Conservation (phyloP, 2,888 invertebrate genomes). For the Thecocarcelia acutangulata region DNA sequence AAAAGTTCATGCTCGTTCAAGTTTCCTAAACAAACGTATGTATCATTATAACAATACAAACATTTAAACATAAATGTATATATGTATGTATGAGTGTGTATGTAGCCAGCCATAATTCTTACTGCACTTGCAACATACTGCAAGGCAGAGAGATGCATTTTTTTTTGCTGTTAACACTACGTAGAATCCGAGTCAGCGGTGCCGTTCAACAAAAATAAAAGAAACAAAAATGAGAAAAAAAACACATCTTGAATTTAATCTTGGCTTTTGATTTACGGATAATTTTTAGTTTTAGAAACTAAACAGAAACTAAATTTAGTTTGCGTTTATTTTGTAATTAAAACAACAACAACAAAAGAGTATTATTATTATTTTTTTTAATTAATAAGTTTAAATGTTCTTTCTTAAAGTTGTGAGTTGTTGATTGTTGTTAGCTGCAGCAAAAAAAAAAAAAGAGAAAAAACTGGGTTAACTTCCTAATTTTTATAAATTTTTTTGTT, state of each 20-base stretch:
- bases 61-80: not conserved
- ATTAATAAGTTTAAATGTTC: conserved; percentile 26
- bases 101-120: conserved; percentile 53
- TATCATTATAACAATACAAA: conserved; percentile 14
- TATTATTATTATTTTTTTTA: conserved; percentile 5
- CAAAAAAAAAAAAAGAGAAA: too few species aligned
- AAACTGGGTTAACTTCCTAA: conserved; percentile 62
- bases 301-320: conserved; percentile 19
- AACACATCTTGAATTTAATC: conserved; percentile 28
- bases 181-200: not conserved
- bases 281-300: conserved; percentile 17
- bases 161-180: conserved; percentile 15
- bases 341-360: conserved; percentile 42
- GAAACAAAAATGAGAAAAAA: conserved; percentile 14
- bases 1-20: conserved; percentile 73
- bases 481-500: conserved; percentile 18
- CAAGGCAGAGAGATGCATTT: conserved; percentile 27
- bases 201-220: not conserved
- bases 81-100: not conserved
- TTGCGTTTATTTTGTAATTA: conserved; percentile 60
- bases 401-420: not conserved
- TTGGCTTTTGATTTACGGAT: conserved; percentile 33
- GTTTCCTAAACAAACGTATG: conserved; percentile 49
- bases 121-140: conserved; percentile 49
- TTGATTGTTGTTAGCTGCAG: conserved; percentile 1